Evolutionary conservation across 2,113 vertebrate genomes (phyloP).

Genomic region (Erpornis zantholeuca): DNA sequence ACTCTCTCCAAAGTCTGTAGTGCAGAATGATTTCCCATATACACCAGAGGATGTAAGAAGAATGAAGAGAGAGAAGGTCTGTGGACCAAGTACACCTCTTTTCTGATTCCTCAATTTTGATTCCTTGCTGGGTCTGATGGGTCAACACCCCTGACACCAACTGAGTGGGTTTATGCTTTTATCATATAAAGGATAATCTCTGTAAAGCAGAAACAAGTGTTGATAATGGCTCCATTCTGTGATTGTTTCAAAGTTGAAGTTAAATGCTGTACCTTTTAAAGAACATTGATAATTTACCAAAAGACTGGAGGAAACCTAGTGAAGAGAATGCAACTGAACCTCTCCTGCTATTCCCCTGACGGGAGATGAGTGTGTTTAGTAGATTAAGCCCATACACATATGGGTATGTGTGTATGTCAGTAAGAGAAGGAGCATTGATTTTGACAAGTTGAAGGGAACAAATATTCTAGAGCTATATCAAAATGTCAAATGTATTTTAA

Average conservation of each 20-base stretch:
- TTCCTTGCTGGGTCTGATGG: neutral
- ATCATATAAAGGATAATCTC: neutral
- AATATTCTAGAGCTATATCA: conserved; percentile 15
- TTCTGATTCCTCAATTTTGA: neutral
- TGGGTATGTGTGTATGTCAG: neutral
- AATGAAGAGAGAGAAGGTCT: neutral
- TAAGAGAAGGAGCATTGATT: conserved; percentile 1
- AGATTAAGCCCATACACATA: neutral
- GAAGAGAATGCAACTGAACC: neutral
- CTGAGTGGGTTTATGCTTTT: neutral
- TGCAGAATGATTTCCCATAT: neutral
- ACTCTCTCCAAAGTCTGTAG: neutral
- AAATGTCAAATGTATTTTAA: conserved; percentile 45
- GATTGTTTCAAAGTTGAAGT: neutral
- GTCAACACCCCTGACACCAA: neutral
- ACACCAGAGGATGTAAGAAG: neutral
- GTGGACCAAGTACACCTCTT: neutral
- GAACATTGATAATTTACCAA: neutral
- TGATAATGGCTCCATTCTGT: neutral
- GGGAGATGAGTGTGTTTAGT: neutral
- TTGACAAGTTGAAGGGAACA: conserved; percentile 28
- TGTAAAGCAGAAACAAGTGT: neutral
- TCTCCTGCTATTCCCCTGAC: neutral
- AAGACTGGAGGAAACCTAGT: neutral
- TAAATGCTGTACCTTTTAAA: conserved; percentile 10